Evolutionary conservation across 1,140 invertebrate species (phyloP).

Genomic region (Tetramorium parvispinum): DNA sequence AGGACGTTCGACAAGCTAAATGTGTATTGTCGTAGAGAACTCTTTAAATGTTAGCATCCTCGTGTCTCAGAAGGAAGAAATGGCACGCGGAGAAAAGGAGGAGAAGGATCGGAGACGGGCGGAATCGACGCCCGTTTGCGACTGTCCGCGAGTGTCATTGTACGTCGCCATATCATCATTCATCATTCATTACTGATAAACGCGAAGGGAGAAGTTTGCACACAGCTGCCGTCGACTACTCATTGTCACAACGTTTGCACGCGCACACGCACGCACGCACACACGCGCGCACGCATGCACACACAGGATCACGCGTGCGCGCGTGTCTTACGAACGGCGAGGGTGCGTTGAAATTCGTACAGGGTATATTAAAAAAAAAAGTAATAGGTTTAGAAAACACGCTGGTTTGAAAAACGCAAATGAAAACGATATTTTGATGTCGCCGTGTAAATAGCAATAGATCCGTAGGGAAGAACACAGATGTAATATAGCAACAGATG

Average conservation of each 20-base stretch:
- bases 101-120: not conserved
- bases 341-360: constrained; percentile 41
- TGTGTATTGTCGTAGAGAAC: constrained; percentile 54
- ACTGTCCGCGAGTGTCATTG: constrained; percentile 2
- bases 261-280: not conserved
- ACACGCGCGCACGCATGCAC: not conserved
- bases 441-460: constrained; percentile 40
- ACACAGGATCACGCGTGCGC: not conserved
- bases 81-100: not conserved
- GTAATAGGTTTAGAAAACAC: constrained; percentile 37
- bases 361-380: constrained; percentile 52
- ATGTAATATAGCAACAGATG: not conserved
- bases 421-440: constrained; percentile 14
- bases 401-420: constrained; percentile 7
- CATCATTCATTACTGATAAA: not conserved
- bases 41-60: constrained; percentile 58
- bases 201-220: not conserved
- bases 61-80: constrained; percentile 8
- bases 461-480: not conserved
- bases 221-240: constrained; percentile 8
- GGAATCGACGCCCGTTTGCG: not conserved
- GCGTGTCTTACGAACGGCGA: not conserved
- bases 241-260: constrained; percentile 12
- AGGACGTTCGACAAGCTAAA: constrained; percentile 35
- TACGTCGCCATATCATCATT: constrained; percentile 23